Percentiles rank a stretch among this genome's conserved stretches.
phyloP scores from a whole-genome alignment of 2,888 invertebrate genomes.

The Metellina segmentata region DNA sequence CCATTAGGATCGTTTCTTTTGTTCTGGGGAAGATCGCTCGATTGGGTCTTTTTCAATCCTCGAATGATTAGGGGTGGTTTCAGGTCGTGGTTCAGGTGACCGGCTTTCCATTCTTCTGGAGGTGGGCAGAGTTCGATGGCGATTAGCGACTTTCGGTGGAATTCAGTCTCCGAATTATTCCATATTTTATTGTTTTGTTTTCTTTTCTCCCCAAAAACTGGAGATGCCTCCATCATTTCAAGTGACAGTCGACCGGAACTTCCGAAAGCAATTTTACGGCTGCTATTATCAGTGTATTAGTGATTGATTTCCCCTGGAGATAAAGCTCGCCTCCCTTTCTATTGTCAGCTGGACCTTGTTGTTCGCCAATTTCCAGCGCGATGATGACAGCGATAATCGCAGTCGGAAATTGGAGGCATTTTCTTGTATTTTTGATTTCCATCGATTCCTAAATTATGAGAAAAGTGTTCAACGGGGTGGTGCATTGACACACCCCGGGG shows the following conservation, averaged over 20 bases:
- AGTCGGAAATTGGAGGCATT: conserved; percentile 66
- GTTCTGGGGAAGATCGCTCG: conserved; percentile 33
- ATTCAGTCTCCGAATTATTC: conserved; percentile 39
- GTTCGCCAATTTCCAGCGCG: background rate
- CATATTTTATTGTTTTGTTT: conserved; percentile 8
- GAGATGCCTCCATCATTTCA: conserved; percentile 19
- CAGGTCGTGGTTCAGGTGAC: conserved; percentile 50
- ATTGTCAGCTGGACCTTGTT: background rate
- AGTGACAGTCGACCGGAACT: conserved; percentile 67
- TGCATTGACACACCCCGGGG: background rate
- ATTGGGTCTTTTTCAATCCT: background rate
- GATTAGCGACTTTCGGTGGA: conserved; percentile 43
- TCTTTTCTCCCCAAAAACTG: background rate
- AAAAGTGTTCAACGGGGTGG: background rate
- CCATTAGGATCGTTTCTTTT: conserved; percentile 64
- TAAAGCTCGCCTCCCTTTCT: conserved; percentile 11
- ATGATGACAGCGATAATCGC: conserved; percentile 50
- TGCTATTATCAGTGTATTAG: background rate
- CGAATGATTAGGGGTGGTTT: conserved; percentile 21
- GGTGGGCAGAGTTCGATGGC: conserved; percentile 58
- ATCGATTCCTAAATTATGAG: conserved; percentile 31
- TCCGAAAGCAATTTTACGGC: conserved; percentile 62
- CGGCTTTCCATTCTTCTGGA: conserved; percentile 49
- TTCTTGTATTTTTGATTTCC: conserved; percentile 35
- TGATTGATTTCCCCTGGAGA: conserved; percentile 38